These are phyloP conservation scores for Diaperis boleti DNA, from an alignment of 2,888 invertebrate genomes.

Conservation along the genomic window DNA sequence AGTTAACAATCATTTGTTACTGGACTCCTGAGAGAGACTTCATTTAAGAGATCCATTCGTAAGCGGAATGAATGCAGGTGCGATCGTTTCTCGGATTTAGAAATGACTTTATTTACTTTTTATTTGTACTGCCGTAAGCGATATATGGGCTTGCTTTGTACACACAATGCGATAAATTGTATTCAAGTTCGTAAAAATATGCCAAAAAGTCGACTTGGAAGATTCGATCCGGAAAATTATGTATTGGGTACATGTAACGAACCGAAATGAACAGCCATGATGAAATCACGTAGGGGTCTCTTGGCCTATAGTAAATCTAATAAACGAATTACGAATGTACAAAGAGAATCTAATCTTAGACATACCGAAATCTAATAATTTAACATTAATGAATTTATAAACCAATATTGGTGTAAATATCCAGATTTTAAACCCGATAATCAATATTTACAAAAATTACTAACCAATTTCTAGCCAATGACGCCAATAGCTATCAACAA, in stretches of 20 bases:
- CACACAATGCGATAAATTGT: too few relatives aligned
- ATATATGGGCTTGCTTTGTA: too few relatives aligned
- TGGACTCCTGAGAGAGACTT: background rate
- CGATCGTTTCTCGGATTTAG: background rate
- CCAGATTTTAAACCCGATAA: background rate
- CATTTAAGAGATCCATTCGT: conserved; percentile 1
- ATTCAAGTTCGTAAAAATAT: too few relatives aligned
- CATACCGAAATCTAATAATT: too few relatives aligned
- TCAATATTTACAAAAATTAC: background rate
- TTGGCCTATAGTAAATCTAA: too few relatives aligned
- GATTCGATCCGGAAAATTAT: too few relatives aligned
- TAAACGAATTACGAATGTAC: too few relatives aligned
- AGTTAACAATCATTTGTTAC: conserved; percentile 20
- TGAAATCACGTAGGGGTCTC: too few relatives aligned
- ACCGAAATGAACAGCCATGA: too few relatives aligned
- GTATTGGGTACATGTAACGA: too few relatives aligned
- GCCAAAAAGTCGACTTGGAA: too few relatives aligned
- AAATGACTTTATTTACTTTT: background rate
- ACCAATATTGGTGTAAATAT: background rate
- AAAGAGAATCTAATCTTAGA: too few relatives aligned
- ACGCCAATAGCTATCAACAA: background rate
- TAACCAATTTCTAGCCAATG: background rate
- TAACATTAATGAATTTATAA: background rate
- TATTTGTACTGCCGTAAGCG: background rate
- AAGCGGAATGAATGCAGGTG: background rate